phyloP scores from a whole-genome alignment of 2,113 vertebrate species.

The Ophthalmolycus amberensis region DNA sequence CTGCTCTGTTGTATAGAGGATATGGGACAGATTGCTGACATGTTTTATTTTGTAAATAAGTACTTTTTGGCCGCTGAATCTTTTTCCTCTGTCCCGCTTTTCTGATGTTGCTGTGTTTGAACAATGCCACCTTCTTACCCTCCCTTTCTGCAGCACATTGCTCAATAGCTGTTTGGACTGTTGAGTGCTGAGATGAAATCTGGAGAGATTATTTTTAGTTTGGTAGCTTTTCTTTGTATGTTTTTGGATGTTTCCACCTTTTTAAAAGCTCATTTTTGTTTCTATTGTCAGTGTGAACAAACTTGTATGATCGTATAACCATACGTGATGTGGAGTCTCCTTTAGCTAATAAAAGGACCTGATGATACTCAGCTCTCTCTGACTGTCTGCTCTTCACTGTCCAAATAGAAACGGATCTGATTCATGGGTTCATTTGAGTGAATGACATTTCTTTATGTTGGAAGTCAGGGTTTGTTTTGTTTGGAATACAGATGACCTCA shows the following conservation, averaged over 20 bases:
- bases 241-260: slow-evolving; percentile 75
- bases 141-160: slow-evolving; percentile 38
- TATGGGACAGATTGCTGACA: slow-evolving; percentile 43
- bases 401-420: slow-evolving; percentile 24
- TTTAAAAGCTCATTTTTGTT: slow-evolving; percentile 57
- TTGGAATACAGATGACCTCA: slow-evolving; percentile 6
- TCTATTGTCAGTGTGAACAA: slow-evolving; percentile 87
- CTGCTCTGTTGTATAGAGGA: slow-evolving; percentile 30
- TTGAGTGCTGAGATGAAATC: slow-evolving; percentile 51
- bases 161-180: slow-evolving; percentile 50
- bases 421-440: slow-evolving; percentile 4
- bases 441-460: neutral
- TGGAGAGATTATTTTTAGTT: slow-evolving; percentile 63
- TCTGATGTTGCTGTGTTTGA: slow-evolving; percentile 65
- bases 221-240: slow-evolving; percentile 68
- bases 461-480: slow-evolving; percentile 21
- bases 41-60: slow-evolving; percentile 58
- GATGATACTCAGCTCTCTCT: slow-evolving; percentile 71
- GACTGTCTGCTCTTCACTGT: slow-evolving; percentile 63
- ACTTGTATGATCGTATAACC: slow-evolving; percentile 66
- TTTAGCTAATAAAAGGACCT: slow-evolving; percentile 95
- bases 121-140: slow-evolving; percentile 17
- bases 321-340: slow-evolving; percentile 75
- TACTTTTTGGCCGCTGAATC: slow-evolving; percentile 33
- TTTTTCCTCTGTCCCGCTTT: slow-evolving; percentile 49